phyloP scores from a whole-genome alignment of 2,797 vertebrate genomes.

The Chelon auratus region DNA sequence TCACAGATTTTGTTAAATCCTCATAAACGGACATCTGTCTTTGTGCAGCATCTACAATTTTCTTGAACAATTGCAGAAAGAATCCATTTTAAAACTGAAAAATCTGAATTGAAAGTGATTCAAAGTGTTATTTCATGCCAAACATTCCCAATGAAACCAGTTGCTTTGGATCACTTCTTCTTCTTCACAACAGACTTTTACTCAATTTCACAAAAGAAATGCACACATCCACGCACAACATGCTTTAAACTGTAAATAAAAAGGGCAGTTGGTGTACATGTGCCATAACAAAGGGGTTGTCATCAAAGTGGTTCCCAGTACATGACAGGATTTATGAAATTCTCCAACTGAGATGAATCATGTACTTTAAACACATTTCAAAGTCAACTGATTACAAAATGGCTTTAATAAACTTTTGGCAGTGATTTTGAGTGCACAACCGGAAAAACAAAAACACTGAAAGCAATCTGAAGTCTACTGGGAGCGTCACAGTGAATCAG shows the following conservation, averaged over 20 bases:
- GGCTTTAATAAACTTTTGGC: constrained; percentile 19
- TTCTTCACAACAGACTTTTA: too few species aligned
- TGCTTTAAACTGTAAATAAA: too few species aligned
- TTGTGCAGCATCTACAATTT: neutral
- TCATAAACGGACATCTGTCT: too few species aligned
- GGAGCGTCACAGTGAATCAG: constrained; percentile 9
- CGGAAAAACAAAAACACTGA: constrained; percentile 23
- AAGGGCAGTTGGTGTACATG: neutral
- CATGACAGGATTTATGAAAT: constrained; percentile 2
- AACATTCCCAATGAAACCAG: too few species aligned
- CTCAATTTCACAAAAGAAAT: too few species aligned
- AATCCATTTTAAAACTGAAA: neutral
- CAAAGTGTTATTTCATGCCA: neutral
- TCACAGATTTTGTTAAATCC: too few species aligned
- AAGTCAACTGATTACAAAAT: constrained; percentile 12
- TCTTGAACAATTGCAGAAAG: constrained; percentile 12
- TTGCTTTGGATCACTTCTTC: too few species aligned
- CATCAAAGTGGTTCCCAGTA: neutral
- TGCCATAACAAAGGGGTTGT: neutral
- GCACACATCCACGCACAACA: too few species aligned
- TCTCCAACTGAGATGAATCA: constrained; percentile 3
- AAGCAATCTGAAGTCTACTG: constrained; percentile 27
- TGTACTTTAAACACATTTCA: neutral
- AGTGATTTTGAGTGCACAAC: constrained; percentile 10
- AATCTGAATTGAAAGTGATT: neutral